These are phyloP conservation scores for Augiades crinisus DNA, from an alignment of 2,888 invertebrate genomes.

Conservation along the genomic window DNA sequence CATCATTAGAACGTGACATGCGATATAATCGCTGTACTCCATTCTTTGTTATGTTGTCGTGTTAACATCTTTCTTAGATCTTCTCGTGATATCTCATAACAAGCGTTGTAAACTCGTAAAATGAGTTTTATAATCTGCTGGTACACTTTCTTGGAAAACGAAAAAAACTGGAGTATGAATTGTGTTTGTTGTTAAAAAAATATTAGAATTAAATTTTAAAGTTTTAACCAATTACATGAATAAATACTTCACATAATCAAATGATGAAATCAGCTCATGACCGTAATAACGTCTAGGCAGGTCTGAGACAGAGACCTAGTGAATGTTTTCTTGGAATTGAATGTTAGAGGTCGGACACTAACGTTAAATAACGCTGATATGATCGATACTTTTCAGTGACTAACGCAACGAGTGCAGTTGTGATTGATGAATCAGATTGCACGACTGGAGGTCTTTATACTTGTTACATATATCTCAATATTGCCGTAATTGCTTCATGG, in stretches of 20 bases:
- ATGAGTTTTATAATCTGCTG: neutral
- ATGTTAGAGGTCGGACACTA: constrained; percentile 15
- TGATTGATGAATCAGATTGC: constrained; percentile 23
- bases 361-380: constrained; percentile 19
- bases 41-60: neutral
- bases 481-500: constrained; percentile 7
- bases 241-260: neutral
- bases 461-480: neutral
- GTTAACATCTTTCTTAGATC: neutral
- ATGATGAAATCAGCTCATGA: neutral
- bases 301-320: constrained; percentile 9
- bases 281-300: neutral
- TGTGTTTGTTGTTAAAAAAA: too few relatives aligned
- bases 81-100: neutral
- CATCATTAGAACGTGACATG: constrained; percentile 16
- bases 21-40: constrained; percentile 14
- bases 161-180: too few relatives aligned
- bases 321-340: constrained; percentile 14
- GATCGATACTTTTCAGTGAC: constrained; percentile 22
- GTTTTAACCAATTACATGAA: neutral
- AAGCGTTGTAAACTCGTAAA: neutral
- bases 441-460: constrained; percentile 9
- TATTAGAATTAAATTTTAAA: neutral
- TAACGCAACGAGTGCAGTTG: constrained; percentile 18
- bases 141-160: too few relatives aligned